Base-by-base conservation (phyloP, 2,888 invertebrate species). In the Myopa testacea region DNA sequence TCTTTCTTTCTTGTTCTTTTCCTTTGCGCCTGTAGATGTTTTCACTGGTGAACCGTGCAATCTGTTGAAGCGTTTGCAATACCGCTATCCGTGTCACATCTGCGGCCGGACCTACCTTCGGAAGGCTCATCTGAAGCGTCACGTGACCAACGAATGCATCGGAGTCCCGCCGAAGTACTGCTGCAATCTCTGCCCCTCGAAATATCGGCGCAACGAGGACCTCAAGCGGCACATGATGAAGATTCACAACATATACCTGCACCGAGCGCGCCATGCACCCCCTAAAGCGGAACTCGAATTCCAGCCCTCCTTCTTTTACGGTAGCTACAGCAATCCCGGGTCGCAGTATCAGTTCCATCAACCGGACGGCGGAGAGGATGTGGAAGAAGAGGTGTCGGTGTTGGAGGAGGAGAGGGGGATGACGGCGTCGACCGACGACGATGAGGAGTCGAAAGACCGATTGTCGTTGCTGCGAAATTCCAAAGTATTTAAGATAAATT, bases 101-200 rank as follows among this genome's bases (percentile, higher is more conserved):
- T 86, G 86, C 71, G 86, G 86, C 19, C 85, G 83, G 76, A 86
- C 85, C 78, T 86, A 86, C 79, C 80, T 85, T 72, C 84, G 85
- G 37, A 86, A 86, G 77, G 84, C 84, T 6, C 85, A 86, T 78
- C 81, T 86, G 5, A 85, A 84, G 75, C 84, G 86, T 8, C 86
- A 86, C 78, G 82, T 84, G 10, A 83, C 82, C 7, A 83, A 84
- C 77, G 86, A 86, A 80, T 86, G 86, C 77, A 85, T 86, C 77
- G 85, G 84, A 74, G 83, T 84, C 26, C 81, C 83, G 67, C 85
- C 84, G 67, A 85, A 84, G 81, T 86, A 83, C 80, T 81, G 83
- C 68, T 86, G 86, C 80, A 81, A 82, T 40, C 75, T 83, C 16
- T 86, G 86, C 79, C 81, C 84, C 38, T 82, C 84, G 34, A 82